Conservation (phyloP, 2,113 vertebrate genomes). For the Datnioides undecimradiatus region DNA sequence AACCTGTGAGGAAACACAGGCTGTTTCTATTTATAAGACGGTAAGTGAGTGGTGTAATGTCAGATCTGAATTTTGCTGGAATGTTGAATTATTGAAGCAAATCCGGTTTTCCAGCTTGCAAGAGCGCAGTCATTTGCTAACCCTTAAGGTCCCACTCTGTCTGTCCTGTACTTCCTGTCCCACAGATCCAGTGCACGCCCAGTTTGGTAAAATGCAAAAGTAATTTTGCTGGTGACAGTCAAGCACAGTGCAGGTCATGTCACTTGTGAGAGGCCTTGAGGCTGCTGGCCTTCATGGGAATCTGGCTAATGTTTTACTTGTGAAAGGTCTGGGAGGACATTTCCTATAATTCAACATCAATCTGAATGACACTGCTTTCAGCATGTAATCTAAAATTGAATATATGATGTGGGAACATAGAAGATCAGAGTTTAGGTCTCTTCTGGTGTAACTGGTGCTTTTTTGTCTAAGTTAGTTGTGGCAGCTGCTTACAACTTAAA, state of each 20-base stretch:
- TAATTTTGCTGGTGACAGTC: conserved; percentile 41
- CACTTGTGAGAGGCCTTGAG: conserved; percentile 30
- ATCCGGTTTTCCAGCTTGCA: conserved; percentile 6
- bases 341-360: conserved; percentile 58
- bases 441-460: not conserved
- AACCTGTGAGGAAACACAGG: conserved; percentile 34
- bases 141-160: conserved; percentile 23
- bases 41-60: conserved; percentile 70
- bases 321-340: conserved; percentile 53
- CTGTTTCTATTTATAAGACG: conserved; percentile 70
- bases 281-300: conserved; percentile 51
- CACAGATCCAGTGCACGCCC: not conserved
- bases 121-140: conserved; percentile 29
- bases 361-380: conserved; percentile 45
- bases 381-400: conserved; percentile 30
- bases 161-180: conserved; percentile 6
- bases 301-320: conserved; percentile 47
- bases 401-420: conserved; percentile 36
- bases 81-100: conserved; percentile 73
- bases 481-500: not conserved
- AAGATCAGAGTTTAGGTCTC: not conserved
- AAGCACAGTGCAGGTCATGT: conserved; percentile 24
- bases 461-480: not conserved
- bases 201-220: conserved; percentile 21
- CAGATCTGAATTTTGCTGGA: conserved; percentile 62